Percentiles rank a stretch among this genome's conserved stretches.
Evolutionary conservation across 2,113 vertebrate genomes (phyloP).

Genomic region (Mormyrus iriodes): DNA sequence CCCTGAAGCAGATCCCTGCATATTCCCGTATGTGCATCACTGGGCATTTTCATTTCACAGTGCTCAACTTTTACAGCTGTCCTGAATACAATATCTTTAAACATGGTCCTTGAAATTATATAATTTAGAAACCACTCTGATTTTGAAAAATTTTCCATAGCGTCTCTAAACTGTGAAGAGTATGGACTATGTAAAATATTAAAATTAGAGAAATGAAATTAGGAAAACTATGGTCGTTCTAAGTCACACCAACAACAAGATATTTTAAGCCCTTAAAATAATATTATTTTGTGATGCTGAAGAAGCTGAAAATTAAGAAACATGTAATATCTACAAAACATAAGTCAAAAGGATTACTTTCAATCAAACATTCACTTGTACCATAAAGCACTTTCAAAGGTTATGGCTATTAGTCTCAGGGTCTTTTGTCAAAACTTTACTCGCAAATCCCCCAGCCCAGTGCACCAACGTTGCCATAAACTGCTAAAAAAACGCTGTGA

Average conservation of each 20-base stretch:
- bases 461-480: background rate
- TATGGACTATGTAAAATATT: background rate
- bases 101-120: conserved; percentile 4
- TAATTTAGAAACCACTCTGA: background rate
- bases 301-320: background rate
- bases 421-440: background rate
- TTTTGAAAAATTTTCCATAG: background rate
- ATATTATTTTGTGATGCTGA: background rate
- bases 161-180: background rate
- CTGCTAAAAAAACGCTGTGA: background rate
- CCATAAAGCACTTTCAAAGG: background rate
- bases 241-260: background rate
- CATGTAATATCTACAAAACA: background rate
- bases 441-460: background rate
- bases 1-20: conserved; percentile 17
- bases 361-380: background rate
- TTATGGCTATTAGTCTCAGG: background rate
- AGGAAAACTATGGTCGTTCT: background rate
- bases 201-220: background rate
- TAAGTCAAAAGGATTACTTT: background rate
- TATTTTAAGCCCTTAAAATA: background rate
- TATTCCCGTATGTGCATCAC: conserved; percentile 41
- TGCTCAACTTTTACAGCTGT: conserved; percentile 46
- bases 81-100: conserved; percentile 21
- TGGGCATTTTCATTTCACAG: conserved; percentile 62